Conservation (phyloP, 2,113 vertebrate species). For the Coracopsis vasa region DNA sequence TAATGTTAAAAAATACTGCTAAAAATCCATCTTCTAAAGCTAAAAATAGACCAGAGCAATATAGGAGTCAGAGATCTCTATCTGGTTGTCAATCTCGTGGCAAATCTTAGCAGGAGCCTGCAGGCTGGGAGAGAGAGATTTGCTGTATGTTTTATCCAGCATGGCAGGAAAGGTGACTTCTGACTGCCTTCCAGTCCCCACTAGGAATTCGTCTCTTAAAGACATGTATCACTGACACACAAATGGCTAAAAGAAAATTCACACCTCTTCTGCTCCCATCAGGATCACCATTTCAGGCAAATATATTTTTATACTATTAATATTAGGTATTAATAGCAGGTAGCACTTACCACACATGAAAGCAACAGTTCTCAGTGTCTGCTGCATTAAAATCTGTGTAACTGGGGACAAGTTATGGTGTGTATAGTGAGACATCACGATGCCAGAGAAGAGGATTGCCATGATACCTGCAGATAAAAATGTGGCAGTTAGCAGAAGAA, state of each 20-base stretch:
- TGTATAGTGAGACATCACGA: constrained; percentile 98
- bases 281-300: neutral
- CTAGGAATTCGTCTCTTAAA: neutral
- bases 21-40: neutral
- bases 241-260: neutral
- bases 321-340: neutral
- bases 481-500: neutral
- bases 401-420: constrained; percentile 98
- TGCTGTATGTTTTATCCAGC: neutral
- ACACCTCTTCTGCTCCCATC: neutral
- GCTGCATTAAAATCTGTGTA: constrained; percentile 99
- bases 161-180: constrained; percentile 56
- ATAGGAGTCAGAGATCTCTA: neutral
- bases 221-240: neutral
- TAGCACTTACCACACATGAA: constrained; percentile 92
- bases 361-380: constrained; percentile 93
- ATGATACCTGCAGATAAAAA: constrained; percentile 87
- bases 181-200: neutral
- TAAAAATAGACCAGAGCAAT: neutral
- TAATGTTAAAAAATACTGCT: neutral
- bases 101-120: constrained; percentile 24
- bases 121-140: neutral
- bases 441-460: constrained; percentile 98
- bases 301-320: neutral
- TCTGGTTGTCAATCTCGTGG: neutral